Base-by-base conservation (phyloP, 2,888 invertebrate species). In the Ryuthela nishihirai region DNA sequence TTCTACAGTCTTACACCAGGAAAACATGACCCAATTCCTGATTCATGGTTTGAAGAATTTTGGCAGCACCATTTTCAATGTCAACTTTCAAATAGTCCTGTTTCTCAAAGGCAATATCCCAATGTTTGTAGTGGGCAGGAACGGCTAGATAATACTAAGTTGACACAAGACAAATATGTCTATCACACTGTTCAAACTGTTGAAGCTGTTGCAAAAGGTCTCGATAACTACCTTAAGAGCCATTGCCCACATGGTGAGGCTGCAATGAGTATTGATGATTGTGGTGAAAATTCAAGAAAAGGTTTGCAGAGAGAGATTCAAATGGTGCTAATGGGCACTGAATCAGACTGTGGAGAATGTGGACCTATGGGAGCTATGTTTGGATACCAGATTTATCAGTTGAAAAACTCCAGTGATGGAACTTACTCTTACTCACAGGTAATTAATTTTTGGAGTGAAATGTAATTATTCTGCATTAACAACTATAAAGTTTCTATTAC, bases 41-140 rank as follows among this genome's bases (percentile, higher is more conserved):
- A 71, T 49, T 72, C 72, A 46, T 76, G 76, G 76, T 74, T 75
- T 47, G 72, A 74, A 38, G 75, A 76, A 36, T 71, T 73, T 32
- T 74, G 72, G 68, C 74, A 75, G 63, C 69, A 69, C 2, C 54
- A 71, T 7, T 69, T 70, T 46, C 62, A 72, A 52, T 76, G 76
- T 61, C 69, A 71, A 25, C 67, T 74, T 21, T 64, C 71, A 1
- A 67, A 68, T 34, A 70, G 70, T 36, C 64, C 63, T 4, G 58
- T 53, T 12, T 65, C 69, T 3, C 67, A 67, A 49, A 68, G 66
- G 24, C 64, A 67, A n/a, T 65, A 58, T 39, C 62, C 70, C 1
- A 45, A 53, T 1, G 64, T 69, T 25, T 74, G 74, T 54, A 65
- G 65, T 0, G 69, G 69, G 3, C 56, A 68, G 6, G 73, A 73